These are phyloP conservation scores for Arctocebus calabarensis DNA, from an alignment of 2,797 vertebrate genomes.

Conservation along the genomic window DNA sequence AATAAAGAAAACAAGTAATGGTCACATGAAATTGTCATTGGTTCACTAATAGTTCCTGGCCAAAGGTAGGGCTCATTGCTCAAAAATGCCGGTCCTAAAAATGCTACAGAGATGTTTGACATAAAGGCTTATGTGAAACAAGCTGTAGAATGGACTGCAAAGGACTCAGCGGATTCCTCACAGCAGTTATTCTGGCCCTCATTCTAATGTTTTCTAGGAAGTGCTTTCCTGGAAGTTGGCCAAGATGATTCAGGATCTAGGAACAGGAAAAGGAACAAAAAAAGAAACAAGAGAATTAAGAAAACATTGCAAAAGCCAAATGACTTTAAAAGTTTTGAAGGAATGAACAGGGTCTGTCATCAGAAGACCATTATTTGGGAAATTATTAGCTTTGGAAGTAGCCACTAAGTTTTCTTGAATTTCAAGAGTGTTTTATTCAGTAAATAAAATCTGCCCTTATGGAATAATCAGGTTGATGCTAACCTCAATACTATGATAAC, in stretches of 20 bases:
- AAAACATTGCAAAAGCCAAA: neutral
- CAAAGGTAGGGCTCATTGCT: neutral
- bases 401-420: neutral
- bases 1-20: neutral
- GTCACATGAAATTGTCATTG: neutral
- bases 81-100: neutral
- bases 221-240: neutral
- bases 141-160: neutral
- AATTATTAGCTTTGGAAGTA: neutral
- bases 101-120: neutral
- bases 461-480: neutral
- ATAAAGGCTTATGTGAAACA: fast-evolving
- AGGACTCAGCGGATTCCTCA: fast-evolving
- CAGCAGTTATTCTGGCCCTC: neutral
- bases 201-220: neutral
- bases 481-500: neutral
- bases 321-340: neutral
- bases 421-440: neutral
- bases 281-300: neutral
- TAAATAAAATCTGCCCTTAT: neutral
- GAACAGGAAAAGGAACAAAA: neutral
- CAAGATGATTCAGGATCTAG: neutral
- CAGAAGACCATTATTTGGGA: neutral
- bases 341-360: neutral
- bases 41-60: no score